These are phyloP conservation scores for Tinamus major DNA, from an alignment of 2,797 vertebrate genomes.

Conservation along the genomic window DNA sequence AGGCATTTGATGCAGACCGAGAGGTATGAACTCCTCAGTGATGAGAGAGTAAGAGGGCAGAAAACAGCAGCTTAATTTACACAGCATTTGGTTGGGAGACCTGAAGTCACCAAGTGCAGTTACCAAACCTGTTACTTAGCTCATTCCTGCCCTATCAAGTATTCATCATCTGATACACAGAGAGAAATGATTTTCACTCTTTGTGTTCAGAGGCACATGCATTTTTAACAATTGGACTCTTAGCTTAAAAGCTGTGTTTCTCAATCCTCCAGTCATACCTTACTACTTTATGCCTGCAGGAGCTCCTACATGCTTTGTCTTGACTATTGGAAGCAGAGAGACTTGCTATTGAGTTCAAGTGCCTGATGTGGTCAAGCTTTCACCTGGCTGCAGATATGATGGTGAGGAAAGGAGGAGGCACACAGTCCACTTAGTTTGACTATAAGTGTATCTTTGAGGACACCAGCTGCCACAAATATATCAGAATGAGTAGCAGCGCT, in stretches of 20 bases:
- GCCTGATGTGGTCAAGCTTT: neutral
- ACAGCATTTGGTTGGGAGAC: neutral
- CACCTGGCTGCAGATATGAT: neutral
- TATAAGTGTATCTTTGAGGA: neutral
- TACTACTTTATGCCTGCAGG: neutral
- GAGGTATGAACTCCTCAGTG: neutral
- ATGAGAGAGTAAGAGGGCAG: neutral
- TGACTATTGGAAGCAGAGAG: neutral
- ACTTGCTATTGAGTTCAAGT: neutral
- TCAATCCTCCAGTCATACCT: neutral
- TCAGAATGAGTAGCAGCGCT: accelerated
- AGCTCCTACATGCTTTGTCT: neutral
- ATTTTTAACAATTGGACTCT: neutral
- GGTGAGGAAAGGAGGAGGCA: neutral
- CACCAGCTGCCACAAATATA: neutral
- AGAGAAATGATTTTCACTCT: neutral
- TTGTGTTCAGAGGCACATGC: neutral
- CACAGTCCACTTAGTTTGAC: neutral
- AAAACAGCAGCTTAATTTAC: neutral
- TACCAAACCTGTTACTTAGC: neutral
- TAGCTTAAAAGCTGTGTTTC: neutral
- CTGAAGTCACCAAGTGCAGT: neutral
- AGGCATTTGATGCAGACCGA: neutral
- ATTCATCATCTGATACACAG: neutral
- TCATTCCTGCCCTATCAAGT: neutral